phyloP scores from a whole-genome alignment of 2,797 vertebrate genomes.

The Cynodonichthys magdalenae region DNA sequence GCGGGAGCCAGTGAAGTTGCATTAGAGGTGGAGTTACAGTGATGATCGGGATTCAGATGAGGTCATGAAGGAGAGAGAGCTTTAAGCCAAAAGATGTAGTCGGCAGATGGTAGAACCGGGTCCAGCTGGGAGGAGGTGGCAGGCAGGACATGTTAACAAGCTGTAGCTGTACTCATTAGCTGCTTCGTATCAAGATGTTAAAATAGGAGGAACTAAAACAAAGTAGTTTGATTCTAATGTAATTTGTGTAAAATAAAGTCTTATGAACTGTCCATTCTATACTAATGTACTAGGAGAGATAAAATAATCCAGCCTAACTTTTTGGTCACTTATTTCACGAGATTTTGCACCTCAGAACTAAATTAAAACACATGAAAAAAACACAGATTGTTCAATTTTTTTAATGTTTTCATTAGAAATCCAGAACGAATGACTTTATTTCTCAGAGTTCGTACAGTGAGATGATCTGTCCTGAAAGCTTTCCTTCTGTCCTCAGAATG shows the following conservation, averaged over 20 bases:
- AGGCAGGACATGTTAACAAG: conserved; percentile 54
- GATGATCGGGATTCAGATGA: conserved; percentile 48
- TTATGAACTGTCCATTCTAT: too few species aligned
- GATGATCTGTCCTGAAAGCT: not conserved
- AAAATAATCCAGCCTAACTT: too few species aligned
- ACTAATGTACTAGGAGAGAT: too few species aligned
- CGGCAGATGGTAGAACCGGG: conserved; percentile 72
- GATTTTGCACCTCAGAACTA: too few species aligned
- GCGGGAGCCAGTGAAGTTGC: not conserved
- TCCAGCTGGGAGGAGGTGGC: conserved; percentile 54
- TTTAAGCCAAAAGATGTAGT: conserved; percentile 43
- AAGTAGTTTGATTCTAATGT: not conserved
- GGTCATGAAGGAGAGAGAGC: conserved; percentile 35
- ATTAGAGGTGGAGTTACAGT: conserved; percentile 26
- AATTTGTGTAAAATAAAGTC: not conserved
- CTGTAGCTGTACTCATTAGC: conserved; percentile 37
- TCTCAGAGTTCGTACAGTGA: fast-evolving
- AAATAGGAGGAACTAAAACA: not conserved
- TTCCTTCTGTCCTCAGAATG: conserved; percentile 74
- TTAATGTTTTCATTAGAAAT: not conserved
- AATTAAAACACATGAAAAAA: too few species aligned
- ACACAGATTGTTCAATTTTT: not conserved
- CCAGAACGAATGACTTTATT: not conserved
- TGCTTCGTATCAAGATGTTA: conserved; percentile 17
- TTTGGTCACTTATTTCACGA: too few species aligned